Percentiles rank a stretch among this genome's conserved stretches.
Evolutionary conservation across 2,797 vertebrate genomes (phyloP).

Genomic region (Darevskia mixta): DNA sequence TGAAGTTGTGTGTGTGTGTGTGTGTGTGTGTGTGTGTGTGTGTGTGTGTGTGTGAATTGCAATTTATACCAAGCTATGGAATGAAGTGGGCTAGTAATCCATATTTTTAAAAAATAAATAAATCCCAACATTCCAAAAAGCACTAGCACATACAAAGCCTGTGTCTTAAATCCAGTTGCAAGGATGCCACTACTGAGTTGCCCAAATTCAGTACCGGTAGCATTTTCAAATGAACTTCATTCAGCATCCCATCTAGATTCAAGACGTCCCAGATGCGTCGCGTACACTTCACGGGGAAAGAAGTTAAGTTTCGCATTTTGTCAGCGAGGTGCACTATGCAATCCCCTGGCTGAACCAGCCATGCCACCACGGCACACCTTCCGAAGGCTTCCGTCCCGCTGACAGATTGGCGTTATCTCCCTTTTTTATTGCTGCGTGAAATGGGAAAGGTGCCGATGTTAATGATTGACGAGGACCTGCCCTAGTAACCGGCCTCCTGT

Average conservation of each 20-base stretch:
- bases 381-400: background rate
- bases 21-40: too few relatives aligned
- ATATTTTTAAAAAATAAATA: background rate
- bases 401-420: background rate
- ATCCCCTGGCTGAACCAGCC: background rate
- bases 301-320: background rate
- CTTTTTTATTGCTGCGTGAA: background rate
- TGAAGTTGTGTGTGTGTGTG: too few relatives aligned
- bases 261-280: background rate
- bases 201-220: too few relatives aligned
- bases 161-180: background rate
- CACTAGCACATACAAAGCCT: background rate
- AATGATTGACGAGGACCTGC: constrained; percentile 12
- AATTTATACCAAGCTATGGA: background rate
- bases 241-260: background rate
- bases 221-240: background rate
- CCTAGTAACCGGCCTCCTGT: background rate
- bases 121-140: background rate
- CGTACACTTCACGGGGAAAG: background rate
- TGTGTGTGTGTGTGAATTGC: background rate
- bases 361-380: background rate
- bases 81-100: background rate
- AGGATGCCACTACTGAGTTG: background rate
- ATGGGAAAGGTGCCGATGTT: background rate
- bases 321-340: background rate